Base-by-base conservation (phyloP, 2,113 vertebrate species). In the Anolis sagrei region DNA sequence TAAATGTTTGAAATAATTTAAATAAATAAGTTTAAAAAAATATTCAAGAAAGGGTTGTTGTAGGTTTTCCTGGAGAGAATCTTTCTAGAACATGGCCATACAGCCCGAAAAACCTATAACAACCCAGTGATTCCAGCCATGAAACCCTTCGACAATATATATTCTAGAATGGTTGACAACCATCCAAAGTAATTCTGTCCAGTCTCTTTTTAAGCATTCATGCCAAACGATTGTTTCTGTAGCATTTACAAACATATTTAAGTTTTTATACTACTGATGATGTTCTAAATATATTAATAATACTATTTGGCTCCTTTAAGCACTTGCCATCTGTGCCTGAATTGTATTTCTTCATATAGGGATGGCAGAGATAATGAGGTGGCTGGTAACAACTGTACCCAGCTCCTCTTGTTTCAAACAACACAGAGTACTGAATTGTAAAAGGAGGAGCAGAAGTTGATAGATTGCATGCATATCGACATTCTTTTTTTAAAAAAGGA, bases 311-410 rank as follows among this genome's bases (percentile, higher is more conserved):
- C 48, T 21, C 21, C 25, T 23, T 16, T 32, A 9, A 9, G 27
- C 32, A 66, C 1, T 62, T 86, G 14, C 58, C 51, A 18, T 77
- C 64, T 14, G 3, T 68, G 4, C 49, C 73, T 79, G 70, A 92
- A 87, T 32, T 34, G 4, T 75, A 61, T 87, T 86, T 89, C 61
- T 27, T 54, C 75, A 49, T 13, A 32, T 73, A 84, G 85, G 3
- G 79, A n/a, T 3, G 73, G 54, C 18, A 16, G 62, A 85, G 39
- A 34, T 84, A 89, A 89, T 64, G 69, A 86, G 49, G 44, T n/a
- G 8, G 10, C 2, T 82, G 39, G 5, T 2, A 88, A 75, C 3
- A 90, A 44, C 44, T 91, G 5, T 10, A 86, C 83, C 61, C 4
- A 68, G 64, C 72, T 2, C 18, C 13, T 86, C 32, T 27, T 79